Conservation (phyloP, 1,140 invertebrate species). For the Drosophila obscura region DNA sequence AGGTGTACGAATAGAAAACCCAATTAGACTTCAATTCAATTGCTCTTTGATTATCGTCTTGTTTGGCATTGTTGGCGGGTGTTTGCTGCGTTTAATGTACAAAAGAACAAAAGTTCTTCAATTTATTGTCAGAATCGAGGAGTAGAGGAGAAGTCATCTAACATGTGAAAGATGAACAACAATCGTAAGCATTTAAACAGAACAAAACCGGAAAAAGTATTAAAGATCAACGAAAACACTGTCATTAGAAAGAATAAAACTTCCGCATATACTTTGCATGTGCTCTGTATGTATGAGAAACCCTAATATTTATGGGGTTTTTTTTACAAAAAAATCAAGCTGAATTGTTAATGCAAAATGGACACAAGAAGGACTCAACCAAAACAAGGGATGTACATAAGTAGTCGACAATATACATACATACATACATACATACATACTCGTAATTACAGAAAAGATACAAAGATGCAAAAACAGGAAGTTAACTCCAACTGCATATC, state of each 20-base stretch:
- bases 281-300: slow-evolving; percentile 16
- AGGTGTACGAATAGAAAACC: slow-evolving; percentile 18
- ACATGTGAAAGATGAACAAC: slow-evolving; percentile 44
- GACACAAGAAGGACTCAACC: slow-evolving; percentile 73
- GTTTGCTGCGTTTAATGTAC: slow-evolving; percentile 25
- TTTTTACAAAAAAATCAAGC: slow-evolving; percentile 27
- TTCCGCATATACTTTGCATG: slow-evolving; percentile 23
- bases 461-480: not conserved
- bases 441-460: slow-evolving; percentile 9
- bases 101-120: slow-evolving; percentile 15
- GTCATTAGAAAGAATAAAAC: slow-evolving; percentile 57
- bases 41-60: slow-evolving; percentile 40
- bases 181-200: slow-evolving; percentile 70
- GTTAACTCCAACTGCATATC: slow-evolving; percentile 32
- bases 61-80: slow-evolving; percentile 41
- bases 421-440: slow-evolving; percentile 37
- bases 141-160: slow-evolving; percentile 26
- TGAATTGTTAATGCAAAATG: slow-evolving; percentile 57
- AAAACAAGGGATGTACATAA: slow-evolving; percentile 83
- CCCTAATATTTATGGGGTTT: slow-evolving; percentile 8
- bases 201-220: slow-evolving; percentile 68
- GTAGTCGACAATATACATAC: slow-evolving; percentile 83
- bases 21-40: slow-evolving; percentile 33
- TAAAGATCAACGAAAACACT: slow-evolving; percentile 65
- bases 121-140: slow-evolving; percentile 32